Conservation (phyloP, 2,888 invertebrate species). For the Melikaiella ostensackeni region DNA sequence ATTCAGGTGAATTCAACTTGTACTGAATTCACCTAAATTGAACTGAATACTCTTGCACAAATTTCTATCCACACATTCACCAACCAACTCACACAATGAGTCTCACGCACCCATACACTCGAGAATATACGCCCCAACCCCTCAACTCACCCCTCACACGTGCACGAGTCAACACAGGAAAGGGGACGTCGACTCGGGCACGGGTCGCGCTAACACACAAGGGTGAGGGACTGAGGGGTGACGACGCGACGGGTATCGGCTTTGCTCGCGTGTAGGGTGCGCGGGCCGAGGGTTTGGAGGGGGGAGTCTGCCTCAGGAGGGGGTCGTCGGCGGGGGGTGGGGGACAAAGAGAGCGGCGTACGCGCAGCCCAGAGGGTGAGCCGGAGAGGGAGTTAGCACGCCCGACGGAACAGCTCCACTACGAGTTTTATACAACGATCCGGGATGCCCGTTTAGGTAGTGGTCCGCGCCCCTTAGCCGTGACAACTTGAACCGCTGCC, state of each 20-base stretch:
- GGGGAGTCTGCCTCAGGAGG: conserved; percentile 18
- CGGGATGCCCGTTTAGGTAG: conserved; percentile 75
- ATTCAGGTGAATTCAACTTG: conserved; percentile 5
- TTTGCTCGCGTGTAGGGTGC: conserved; percentile 21
- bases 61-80: background rate
- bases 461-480: conserved; percentile 75
- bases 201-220: conserved; percentile 63
- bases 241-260: conserved; percentile 36
- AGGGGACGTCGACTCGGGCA: conserved; percentile 69
- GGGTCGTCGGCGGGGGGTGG: conserved; percentile 31
- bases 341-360: conserved; percentile 46
- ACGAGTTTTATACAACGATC: conserved; percentile 75
- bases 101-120: background rate
- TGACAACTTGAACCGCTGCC: conserved; percentile 62
- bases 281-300: conserved; percentile 25
- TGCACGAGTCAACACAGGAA: conserved; percentile 33
- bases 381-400: conserved; percentile 69
- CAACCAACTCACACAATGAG: too few relatives aligned
- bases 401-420: conserved; percentile 71
- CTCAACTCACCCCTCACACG: conserved; percentile 19
- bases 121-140: background rate
- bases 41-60: background rate
- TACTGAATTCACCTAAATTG: background rate
- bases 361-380: conserved; percentile 47
- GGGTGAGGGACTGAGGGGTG: conserved; percentile 29